Conservation (phyloP, 2,888 invertebrate genomes). For the Dilophus febrilis region DNA sequence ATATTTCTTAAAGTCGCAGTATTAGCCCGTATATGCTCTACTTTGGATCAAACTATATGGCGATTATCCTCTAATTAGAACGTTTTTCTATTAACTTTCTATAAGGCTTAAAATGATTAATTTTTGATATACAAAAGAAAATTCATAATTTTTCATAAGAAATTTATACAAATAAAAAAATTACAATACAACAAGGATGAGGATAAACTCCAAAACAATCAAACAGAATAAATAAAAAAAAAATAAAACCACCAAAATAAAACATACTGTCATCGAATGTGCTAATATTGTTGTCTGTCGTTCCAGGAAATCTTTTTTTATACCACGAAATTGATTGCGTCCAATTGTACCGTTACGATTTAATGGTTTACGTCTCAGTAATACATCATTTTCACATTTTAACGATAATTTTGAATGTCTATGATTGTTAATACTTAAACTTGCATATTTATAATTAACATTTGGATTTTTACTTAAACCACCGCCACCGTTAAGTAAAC, state of each 20-base stretch:
- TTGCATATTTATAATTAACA: constrained; percentile 18
- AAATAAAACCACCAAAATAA: constrained; percentile 5
- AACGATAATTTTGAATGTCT: constrained; percentile 8
- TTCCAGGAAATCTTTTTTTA: constrained; percentile 58
- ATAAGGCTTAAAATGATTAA: too few relatives aligned
- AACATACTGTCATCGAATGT: constrained; percentile 68
- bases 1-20: too few relatives aligned
- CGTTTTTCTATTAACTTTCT: too few relatives aligned
- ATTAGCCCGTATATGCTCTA: too few relatives aligned
- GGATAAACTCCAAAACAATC: too few relatives aligned
- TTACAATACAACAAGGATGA: too few relatives aligned
- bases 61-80: too few relatives aligned
- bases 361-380: constrained; percentile 10
- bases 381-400: constrained; percentile 4
- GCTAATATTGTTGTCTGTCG: constrained; percentile 55
- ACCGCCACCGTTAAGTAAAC: constrained; percentile 9
- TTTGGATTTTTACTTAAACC: constrained; percentile 8
- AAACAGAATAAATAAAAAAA: too few relatives aligned
- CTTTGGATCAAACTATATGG: too few relatives aligned
- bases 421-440: constrained; percentile 16
- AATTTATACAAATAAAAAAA: too few relatives aligned
- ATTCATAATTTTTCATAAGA: too few relatives aligned
- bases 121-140: neutral
- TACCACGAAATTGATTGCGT: constrained; percentile 54
- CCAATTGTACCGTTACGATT: constrained; percentile 36